phyloP scores from a whole-genome alignment of 2,888 invertebrate genomes.

The Ditylenchus weischeri region DNA sequence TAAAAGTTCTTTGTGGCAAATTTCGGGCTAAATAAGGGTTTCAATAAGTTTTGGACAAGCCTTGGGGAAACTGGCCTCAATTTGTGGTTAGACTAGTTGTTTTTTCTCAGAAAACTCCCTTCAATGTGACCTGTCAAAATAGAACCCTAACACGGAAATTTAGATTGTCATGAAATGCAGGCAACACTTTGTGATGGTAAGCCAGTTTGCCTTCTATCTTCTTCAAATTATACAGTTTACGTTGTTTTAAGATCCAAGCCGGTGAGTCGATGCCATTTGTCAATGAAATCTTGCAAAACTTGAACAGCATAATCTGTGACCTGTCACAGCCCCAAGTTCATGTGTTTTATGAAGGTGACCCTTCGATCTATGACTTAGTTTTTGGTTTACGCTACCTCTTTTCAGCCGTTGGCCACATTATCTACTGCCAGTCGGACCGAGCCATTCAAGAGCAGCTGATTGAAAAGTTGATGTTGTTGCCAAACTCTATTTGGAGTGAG shows the following conservation, averaged over 20 bases:
- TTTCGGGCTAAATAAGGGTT: too few species aligned
- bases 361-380: too few species aligned
- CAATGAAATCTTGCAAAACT: constrained; percentile 91
- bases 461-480: constrained; percentile 92
- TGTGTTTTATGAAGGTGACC: constrained; percentile 81
- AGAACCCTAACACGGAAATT: too few species aligned
- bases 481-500: constrained; percentile 97
- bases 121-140: too few species aligned
- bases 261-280: constrained; percentile 96
- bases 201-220: constrained; percentile 22
- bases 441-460: constrained; percentile 82
- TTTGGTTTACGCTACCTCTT: too few species aligned
- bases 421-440: constrained; percentile 83
- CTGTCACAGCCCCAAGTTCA: constrained; percentile 94
- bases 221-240: constrained; percentile 2
- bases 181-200: constrained; percentile 82
- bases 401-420: constrained; percentile 92
- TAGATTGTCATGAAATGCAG: constrained; percentile 91
- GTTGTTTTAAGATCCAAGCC: constrained; percentile 71
- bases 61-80: too few species aligned
- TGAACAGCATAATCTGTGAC: constrained; percentile 97
- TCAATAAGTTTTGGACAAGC: too few species aligned
- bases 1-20: too few species aligned
- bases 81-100: too few species aligned
- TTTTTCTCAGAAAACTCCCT: too few species aligned